Evolutionary conservation across 2,797 vertebrate species (phyloP), one percentile per base, ranked within the genome.

Genomic region (Serranus cabrilla): DNA sequence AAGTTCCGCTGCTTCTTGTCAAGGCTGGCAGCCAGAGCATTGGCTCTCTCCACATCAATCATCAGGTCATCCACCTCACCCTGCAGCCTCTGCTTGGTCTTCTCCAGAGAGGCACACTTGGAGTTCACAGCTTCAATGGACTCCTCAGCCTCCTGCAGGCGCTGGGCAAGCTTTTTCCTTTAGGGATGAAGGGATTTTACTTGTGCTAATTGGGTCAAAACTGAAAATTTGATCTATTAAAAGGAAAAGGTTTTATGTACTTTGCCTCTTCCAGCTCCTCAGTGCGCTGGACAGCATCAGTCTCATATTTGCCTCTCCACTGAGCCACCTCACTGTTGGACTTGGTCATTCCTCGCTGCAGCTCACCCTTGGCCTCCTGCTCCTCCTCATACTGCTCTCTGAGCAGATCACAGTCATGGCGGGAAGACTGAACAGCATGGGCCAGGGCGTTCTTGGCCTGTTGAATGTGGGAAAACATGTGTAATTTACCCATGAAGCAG

Each of bases 361-460:
- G 89, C 86, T 97, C 96, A 0, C 93, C 92, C 78, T 97, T 97
- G 72, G 96, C 96, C 80, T 96, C 96, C 7, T 88, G 95, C 78
- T 97, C 96, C 76, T 97, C 96, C 79, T 97, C 96, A 16, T 87
- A 97, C 82, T 97, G 96, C 83, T 97, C 96, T 71, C 96, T 90
- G 72, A 97, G 93, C 76, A 97, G 94, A 77, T 97, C 96, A 42
- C 96, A 96, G 84, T 96, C 96, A 11, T 96, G 96, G 11, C 95
- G 94, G 16, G 96, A 70, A 0, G 96, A 96, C 74, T 97, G 96
- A 20, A 97, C 80, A 0, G 84, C 91, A 0, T 96, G 96, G 0
- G 96, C 96, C 81, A 97, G 87, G 10, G 96, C 94, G 0, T 96
- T 97, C 88, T 97, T 97, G 5, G 96, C 95, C 96, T 97, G 3